Evolutionary conservation across 37 sponge, comb jelly and placozoan species (phyloP), one percentile per base, ranked within the genome.

Genomic region (Tethya wilhelma): DNA sequence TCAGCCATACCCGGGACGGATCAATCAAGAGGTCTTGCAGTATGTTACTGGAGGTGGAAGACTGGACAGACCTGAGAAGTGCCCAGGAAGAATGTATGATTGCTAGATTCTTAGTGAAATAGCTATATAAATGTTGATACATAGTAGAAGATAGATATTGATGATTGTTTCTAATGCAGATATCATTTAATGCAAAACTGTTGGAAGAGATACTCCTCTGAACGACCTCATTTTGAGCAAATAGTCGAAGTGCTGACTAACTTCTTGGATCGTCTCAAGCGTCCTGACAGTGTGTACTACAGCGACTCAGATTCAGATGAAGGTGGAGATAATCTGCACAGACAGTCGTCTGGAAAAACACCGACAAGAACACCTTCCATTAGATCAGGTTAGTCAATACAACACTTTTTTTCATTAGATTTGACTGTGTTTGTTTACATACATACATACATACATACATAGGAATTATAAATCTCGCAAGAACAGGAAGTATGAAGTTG

Each of bases 11-110:
- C 95, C 95, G 33, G 95, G 84, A 2, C 79, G 63, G 29, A 87
- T 75, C 42, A 94, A 94, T 43, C 91, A 94, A 53, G 94, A 94
- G 31, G 94, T 94, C 34, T 69, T 94, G 28, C 86, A 94, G 82
- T 91, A 78, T 73, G 89, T 94, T 9, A 91, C 92, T 56, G 89
- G 84, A 38, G 95, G 88, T n/a, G 95, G 95, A 26, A 38, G 92
- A 37, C 77, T 86, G 37, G 92, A 91, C 19, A 79, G 64, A 74
- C 92, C 89, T 25, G 92, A 87, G 22, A 80, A 79, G 23, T 91
- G 89, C 63, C 85, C 92, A 1, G 38, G 14, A 20, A 75, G 59
- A 77, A 69, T 94, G 95, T 94, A 70, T 79, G 92, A 0, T 30
- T 70, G 8, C 63, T 26, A 12, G 25, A 62, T 8, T 26, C 23